A percentile compares a stretch with the other conserved stretches of the same genome.
Conservation (phyloP, 1,140 invertebrate species). For the Orius insidiosus region DNA sequence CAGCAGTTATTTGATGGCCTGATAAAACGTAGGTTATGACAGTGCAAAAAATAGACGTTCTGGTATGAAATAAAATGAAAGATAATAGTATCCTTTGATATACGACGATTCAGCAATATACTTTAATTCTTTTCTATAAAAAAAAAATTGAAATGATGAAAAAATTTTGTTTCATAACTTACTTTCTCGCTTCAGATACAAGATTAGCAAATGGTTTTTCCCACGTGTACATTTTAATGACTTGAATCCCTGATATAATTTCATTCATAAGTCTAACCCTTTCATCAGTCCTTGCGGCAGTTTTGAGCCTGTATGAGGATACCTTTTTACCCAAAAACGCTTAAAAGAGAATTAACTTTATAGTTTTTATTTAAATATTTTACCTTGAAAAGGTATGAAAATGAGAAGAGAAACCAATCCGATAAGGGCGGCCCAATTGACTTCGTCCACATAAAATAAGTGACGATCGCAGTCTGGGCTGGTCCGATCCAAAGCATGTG, state of each 20-base stretch:
- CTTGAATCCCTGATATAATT: conserved; percentile 74
- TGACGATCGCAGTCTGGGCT: conserved; percentile 54
- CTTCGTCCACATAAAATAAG: conserved; percentile 57
- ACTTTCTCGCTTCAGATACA: conserved; percentile 39
- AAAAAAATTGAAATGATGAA: neutral
- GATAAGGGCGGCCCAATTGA: conserved; percentile 53
- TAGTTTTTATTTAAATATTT: no score
- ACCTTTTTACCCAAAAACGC: conserved; percentile 47
- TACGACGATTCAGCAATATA: conserved; percentile 48
- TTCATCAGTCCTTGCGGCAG: conserved; percentile 62
- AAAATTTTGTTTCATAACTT: conserved; percentile 9
- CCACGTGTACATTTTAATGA: conserved; percentile 89
- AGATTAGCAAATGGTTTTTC: conserved; percentile 58
- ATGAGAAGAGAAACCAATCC: conserved; percentile 61
- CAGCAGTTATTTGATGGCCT: conserved; percentile 43
- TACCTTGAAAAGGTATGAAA: conserved; percentile 70
- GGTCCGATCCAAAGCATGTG: conserved; percentile 71
- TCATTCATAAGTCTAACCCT: conserved; percentile 76
- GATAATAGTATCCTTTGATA: conserved; percentile 55
- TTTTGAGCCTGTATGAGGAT: conserved; percentile 38
- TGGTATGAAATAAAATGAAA: conserved; percentile 53
- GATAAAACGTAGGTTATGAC: conserved; percentile 55
- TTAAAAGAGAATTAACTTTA: no score
- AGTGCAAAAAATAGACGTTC: conserved; percentile 60
- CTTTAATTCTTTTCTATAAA: conserved; percentile 32